Evolutionary conservation across 2,113 vertebrate species (phyloP), one percentile per base, ranked within the genome.

Genomic region (Chaenocephalus aceratus): DNA sequence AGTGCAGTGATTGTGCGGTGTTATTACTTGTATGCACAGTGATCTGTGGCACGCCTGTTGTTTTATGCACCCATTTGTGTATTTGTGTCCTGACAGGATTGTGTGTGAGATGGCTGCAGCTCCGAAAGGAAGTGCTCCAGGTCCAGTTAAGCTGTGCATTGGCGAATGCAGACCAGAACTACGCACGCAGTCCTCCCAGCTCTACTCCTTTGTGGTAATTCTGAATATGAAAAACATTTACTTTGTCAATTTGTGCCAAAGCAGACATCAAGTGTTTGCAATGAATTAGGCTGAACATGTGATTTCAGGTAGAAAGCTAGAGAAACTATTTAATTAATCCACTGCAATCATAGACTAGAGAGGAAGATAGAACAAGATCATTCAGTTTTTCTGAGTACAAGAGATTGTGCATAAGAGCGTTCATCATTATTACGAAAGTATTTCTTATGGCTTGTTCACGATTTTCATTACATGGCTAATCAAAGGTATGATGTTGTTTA

Each of bases 161-260:
- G 97, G 96, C 4, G 97, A 99, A 92, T 99, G 98, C 90, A 96
- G 96, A 73, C 97, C 98, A 0, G 97, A 99, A 84, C 97, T 99
- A 73, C 97, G 94, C 14, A 95, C 98, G 26, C 96, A 94, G 87
- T 99, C 98, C 0, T 84, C 95, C 3, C 97, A 98, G 88, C 96
- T 97, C 73, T 99, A 96, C 86, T 93, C 92, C 46, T 99, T 99
- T 11, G 97, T 99, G 97, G 98, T 99, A 94, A 97, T 93, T 93
- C 34, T 70, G 74, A 54, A 45, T 49, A 34, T 26, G 2, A 56
- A 75, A 64, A 11, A 57, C 13, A 34, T 56, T 51, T 9, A 51
- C 16, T 60, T 41, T 46, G 11, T 46, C n/a, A 21, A 10, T 59
- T 62, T 76, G 56, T 13, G 75, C 30, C 30, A 10, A 36, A 66